These are phyloP conservation scores for Nestor notabilis DNA, from an alignment of 2,113 vertebrate genomes.

Conservation along the genomic window DNA sequence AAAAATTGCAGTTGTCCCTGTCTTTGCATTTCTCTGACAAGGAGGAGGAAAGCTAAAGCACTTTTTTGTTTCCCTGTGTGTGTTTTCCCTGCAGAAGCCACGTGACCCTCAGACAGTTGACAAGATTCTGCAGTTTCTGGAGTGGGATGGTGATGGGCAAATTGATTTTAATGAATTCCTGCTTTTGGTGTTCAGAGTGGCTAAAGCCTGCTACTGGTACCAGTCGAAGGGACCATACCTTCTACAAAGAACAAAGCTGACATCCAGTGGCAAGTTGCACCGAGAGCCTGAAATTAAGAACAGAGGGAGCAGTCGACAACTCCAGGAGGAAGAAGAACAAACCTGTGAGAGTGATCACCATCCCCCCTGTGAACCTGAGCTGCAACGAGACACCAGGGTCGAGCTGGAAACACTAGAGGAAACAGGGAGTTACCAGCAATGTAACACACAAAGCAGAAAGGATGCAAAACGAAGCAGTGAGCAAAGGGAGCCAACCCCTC, in stretches of 20 bases:
- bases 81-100: slow-evolving; percentile 57
- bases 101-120: slow-evolving; percentile 65
- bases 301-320: background rate
- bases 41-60: background rate
- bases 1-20: background rate
- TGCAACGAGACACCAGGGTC: background rate
- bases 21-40: background rate
- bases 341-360: accelerated
- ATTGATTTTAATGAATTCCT: slow-evolving; percentile 75
- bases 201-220: slow-evolving; percentile 68
- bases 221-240: background rate
- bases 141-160: slow-evolving; percentile 53
- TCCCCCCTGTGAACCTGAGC: accelerated
- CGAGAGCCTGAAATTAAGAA: background rate
- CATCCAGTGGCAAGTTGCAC: background rate
- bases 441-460: accelerated
- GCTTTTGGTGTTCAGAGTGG: slow-evolving; percentile 64
- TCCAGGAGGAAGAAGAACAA: background rate
- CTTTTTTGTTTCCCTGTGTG: background rate
- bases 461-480: accelerated
- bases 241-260: background rate
- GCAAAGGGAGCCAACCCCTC: accelerated
- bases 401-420: background rate
- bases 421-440: accelerated
- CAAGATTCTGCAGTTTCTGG: slow-evolving; percentile 72